These are phyloP conservation scores for Caenorhabditis elegans DNA, from an alignment of 1,140 invertebrate genomes.

Conservation along the genomic window WBcel235 BX284602.5:11205501-11206000, in stretches of 20 bases:
- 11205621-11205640: not conserved
- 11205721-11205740: not conserved
- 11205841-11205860: not conserved
- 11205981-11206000: constrained; percentile 8
- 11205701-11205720: constrained; percentile 5
- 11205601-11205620: constrained; percentile 27
- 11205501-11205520: not conserved
- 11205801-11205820: too few species aligned
- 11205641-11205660: not conserved
- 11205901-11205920: not conserved
- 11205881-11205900: not conserved
- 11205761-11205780: too few species aligned
- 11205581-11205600: not conserved
- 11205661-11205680: constrained; percentile 20
- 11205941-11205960: constrained; percentile 5
- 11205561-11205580: too few species aligned
- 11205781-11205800: too few species aligned
- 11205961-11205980: too few species aligned
- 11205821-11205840: too few species aligned
- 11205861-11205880: not conserved
- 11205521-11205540: constrained; percentile 28
- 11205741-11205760: too few species aligned
- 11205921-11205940: constrained; percentile 15
- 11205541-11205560: constrained; percentile 17
- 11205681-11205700: not conserved